Evolutionary conservation across 92 coral and sea anemone species (phyloP).

Genomic region (Micromussa lordhowensis): DNA sequence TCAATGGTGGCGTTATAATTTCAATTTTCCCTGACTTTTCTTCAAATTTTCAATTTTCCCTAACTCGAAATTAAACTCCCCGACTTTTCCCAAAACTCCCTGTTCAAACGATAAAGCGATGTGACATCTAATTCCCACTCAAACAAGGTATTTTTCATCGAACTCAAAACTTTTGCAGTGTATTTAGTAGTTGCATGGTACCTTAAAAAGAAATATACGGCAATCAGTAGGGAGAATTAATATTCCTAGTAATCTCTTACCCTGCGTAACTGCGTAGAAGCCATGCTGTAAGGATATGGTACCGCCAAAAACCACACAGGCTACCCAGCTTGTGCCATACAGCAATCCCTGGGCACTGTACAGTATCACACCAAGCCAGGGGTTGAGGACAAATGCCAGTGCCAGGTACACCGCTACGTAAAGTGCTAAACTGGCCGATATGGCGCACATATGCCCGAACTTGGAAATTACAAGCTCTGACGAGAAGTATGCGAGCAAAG

Average conservation of each 20-base stretch:
- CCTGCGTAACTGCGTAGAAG: slow-evolving; percentile 48
- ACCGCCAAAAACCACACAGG: slow-evolving; percentile 58
- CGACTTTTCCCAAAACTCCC: too few relatives aligned
- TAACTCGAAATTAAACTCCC: too few relatives aligned
- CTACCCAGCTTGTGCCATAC: slow-evolving; percentile 43
- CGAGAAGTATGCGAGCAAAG: slow-evolving; percentile 15
- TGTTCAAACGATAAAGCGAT: too few relatives aligned
- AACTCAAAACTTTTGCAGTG: too few relatives aligned
- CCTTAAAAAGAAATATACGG: background rate
- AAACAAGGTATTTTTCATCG: too few relatives aligned
- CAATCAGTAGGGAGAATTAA: background rate
- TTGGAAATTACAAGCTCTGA: slow-evolving; percentile 31
- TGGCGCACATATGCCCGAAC: slow-evolving; percentile 26
- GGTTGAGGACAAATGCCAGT: slow-evolving; percentile 32
- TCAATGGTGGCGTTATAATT: too few relatives aligned
- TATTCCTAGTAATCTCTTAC: slow-evolving; percentile 6
- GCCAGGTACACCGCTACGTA: slow-evolving; percentile 15
- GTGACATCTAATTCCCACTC: too few relatives aligned
- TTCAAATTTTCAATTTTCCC: too few relatives aligned
- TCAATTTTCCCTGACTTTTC: too few relatives aligned
- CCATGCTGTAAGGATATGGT: slow-evolving; percentile 51
- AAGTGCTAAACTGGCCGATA: slow-evolving; percentile 24
- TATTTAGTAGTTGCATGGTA: too few relatives aligned
- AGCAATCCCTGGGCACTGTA: slow-evolving; percentile 35
- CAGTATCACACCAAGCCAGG: slow-evolving; percentile 57